Percentiles rank a stretch among this genome's conserved stretches.
phyloP scores from a whole-genome alignment of 2,797 vertebrate species.

The Cichlasoma orientale region DNA sequence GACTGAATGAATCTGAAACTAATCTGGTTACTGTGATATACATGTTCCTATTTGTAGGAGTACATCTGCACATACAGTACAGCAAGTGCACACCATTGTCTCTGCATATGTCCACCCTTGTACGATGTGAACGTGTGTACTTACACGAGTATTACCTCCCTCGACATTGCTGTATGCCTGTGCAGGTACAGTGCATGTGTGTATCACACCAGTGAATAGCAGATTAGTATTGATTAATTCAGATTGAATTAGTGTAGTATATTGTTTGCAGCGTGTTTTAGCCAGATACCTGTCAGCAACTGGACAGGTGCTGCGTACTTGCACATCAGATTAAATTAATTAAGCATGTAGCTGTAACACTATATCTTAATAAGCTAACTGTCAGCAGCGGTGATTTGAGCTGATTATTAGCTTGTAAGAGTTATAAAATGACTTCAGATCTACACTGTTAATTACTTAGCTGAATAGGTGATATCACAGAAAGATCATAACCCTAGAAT shows the following conservation, averaged over 20 bases:
- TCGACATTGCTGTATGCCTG: not conserved
- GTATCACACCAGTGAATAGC: conserved; percentile 5
- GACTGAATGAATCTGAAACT: conserved; percentile 37
- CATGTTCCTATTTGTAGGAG: conserved; percentile 14
- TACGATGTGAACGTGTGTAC: not conserved
- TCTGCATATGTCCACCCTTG: not conserved
- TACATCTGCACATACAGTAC: not conserved
- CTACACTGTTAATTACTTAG: not conserved
- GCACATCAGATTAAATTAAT: conserved; percentile 29
- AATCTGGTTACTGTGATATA: conserved; percentile 35
- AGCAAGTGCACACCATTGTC: not conserved
- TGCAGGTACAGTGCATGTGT: not conserved
- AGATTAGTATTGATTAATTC: conserved; percentile 46
- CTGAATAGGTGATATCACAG: not conserved
- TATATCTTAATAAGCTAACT: conserved; percentile 5
- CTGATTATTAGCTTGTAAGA: not conserved
- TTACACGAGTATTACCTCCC: not conserved
- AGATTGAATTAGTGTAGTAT: conserved; percentile 22
- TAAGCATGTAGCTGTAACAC: not conserved
- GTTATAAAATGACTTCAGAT: not conserved
- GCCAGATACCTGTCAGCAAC: conserved; percentile 42
- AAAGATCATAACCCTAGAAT: not conserved
- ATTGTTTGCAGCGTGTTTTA: not conserved
- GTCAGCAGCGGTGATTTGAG: conserved; percentile 1
- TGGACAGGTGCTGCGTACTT: not conserved